A percentile compares a stretch with the other conserved stretches of the same genome.
Conservation (phyloP, 23 tunicate species). For the Oikopleura vanhoeffeni region DNA sequence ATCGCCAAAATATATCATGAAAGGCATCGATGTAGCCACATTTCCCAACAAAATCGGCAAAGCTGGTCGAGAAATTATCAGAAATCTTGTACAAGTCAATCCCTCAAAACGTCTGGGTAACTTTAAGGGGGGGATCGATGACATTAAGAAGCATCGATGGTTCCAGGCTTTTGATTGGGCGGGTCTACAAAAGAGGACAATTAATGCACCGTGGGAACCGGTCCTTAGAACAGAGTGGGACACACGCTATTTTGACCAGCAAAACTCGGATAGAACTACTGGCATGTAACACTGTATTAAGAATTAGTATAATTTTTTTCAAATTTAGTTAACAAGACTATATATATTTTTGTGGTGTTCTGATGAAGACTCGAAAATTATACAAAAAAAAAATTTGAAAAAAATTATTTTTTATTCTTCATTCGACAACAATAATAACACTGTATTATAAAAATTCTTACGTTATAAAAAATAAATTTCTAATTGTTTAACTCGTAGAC, state of each 20-base stretch:
- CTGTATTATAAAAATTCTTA: too few relatives aligned
- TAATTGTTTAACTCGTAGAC: too few relatives aligned
- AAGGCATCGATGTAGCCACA: not conserved
- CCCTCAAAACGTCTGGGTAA: not conserved
- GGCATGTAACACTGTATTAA: too few relatives aligned
- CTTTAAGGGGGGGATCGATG: not conserved
- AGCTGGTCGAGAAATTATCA: not conserved
- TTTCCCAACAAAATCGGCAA: not conserved
- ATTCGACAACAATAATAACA: too few relatives aligned
- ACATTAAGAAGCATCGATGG: slow-evolving; percentile 4
- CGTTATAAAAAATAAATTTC: too few relatives aligned
- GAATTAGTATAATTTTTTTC: too few relatives aligned
- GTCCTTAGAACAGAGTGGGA: not conserved
- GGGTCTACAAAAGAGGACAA: not conserved
- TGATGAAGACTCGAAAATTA: too few relatives aligned
- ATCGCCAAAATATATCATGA: not conserved
- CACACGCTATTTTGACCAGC: not conserved
- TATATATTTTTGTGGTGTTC: too few relatives aligned
- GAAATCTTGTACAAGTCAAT: not conserved
- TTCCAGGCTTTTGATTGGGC: slow-evolving; percentile 1
- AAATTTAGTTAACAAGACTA: too few relatives aligned
- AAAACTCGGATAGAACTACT: too few relatives aligned
- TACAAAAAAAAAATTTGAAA: too few relatives aligned
- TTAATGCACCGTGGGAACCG: not conserved
- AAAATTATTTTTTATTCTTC: too few relatives aligned